Percentiles rank a stretch among this genome's conserved stretches.
These are phyloP conservation scores for Scaptomyza parva DNA, from an alignment of 2,888 invertebrate species.

Conservation along the genomic window DNA sequence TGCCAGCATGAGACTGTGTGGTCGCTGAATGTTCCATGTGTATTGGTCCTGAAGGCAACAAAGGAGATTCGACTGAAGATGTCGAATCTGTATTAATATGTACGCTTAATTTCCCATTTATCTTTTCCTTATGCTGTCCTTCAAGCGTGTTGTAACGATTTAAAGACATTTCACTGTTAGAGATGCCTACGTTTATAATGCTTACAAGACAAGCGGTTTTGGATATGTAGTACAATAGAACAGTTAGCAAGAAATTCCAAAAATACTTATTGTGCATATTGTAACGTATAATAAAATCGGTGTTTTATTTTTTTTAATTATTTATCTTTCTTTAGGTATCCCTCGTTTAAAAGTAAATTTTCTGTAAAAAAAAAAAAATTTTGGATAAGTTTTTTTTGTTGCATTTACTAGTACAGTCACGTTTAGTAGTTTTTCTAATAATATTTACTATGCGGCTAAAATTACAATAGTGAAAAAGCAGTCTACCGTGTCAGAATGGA, in stretches of 20 bases:
- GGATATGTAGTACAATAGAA: constrained; percentile 35
- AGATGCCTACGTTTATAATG: constrained; percentile 4
- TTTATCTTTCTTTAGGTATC: neutral
- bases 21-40: constrained; percentile 1
- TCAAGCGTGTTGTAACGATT: constrained; percentile 23
- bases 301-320: neutral
- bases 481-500: too few relatives aligned
- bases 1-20: constrained; percentile 11
- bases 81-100: constrained; percentile 19
- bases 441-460: too few relatives aligned
- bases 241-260: constrained; percentile 43
- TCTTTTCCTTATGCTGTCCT: constrained; percentile 18
- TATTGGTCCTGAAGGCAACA: constrained; percentile 11
- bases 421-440: too few relatives aligned
- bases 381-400: too few relatives aligned
- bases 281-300: neutral
- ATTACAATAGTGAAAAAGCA: too few relatives aligned
- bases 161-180: constrained; percentile 16
- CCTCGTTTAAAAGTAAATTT: neutral
- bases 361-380: neutral
- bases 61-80: constrained; percentile 4
- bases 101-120: constrained; percentile 19
- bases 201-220: constrained; percentile 11
- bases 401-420: too few relatives aligned
- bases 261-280: constrained; percentile 41